Conservation (phyloP, 2,888 invertebrate genomes). For the Diarsia brunnea region DNA sequence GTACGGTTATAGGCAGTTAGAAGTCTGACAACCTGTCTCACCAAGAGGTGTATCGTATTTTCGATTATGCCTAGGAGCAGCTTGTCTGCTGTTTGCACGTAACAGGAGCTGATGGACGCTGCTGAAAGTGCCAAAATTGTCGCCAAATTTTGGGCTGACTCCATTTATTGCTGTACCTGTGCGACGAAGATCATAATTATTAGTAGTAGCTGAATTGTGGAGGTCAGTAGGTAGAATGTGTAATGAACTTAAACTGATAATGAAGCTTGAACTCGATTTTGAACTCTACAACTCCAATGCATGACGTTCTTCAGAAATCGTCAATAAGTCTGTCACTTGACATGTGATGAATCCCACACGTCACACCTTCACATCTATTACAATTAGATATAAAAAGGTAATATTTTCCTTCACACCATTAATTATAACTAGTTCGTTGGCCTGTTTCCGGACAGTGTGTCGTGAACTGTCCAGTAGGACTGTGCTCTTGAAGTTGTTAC, state of each 20-base stretch:
- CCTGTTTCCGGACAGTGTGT: slow-evolving; percentile 24
- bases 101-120: background rate
- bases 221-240: background rate
- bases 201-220: background rate
- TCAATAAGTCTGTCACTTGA: background rate
- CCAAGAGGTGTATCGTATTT: no score
- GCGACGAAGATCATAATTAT: no score
- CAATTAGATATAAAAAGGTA: slow-evolving; percentile 27
- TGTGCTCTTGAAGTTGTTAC: slow-evolving; percentile 12
- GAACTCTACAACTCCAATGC: background rate
- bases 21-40: background rate
- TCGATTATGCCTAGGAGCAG: no score
- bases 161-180: background rate
- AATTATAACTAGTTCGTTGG: background rate
- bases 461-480: background rate
- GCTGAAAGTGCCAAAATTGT: background rate
- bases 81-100: background rate
- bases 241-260: no score
- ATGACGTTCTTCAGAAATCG: background rate
- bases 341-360: background rate
- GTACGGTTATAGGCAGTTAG: background rate
- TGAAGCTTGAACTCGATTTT: no score
- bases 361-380: slow-evolving; percentile 14
- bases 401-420: slow-evolving; percentile 35
- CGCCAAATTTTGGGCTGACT: background rate